Percentiles rank a stretch among this genome's conserved stretches.
Evolutionary conservation across 2,113 vertebrate species (phyloP).

Genomic region (Tragulus kanchil): DNA sequence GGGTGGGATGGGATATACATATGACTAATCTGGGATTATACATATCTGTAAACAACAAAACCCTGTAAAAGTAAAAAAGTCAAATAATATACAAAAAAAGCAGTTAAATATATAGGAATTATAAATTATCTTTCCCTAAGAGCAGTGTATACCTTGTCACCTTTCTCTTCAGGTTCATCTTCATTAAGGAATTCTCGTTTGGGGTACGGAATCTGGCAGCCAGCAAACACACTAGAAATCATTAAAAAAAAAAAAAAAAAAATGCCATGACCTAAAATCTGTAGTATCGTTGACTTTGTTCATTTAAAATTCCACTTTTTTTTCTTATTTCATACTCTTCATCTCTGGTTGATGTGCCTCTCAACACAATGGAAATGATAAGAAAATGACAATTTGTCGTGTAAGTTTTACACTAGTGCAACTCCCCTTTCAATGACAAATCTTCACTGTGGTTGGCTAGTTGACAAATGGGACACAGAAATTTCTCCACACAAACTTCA

Average conservation of each 20-base stretch:
- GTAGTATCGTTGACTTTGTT: not conserved
- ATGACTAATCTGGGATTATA: no score
- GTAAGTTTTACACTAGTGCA: not conserved
- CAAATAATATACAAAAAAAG: not conserved
- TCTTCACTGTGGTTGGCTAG: not conserved
- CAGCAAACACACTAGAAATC: slow-evolving; percentile 96
- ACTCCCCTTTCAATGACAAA: not conserved
- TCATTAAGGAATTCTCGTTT: slow-evolving; percentile 99
- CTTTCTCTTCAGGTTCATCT: slow-evolving; percentile 98
- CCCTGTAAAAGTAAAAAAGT: no score
- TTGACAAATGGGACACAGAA: not conserved
- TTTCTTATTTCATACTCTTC: not conserved
- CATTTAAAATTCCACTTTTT: slow-evolving; percentile 44
- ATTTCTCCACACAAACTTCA: not conserved
- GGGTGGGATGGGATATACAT: no score
- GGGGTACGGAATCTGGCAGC: slow-evolving; percentile 99
- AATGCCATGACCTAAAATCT: slow-evolving; percentile 14
- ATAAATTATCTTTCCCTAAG: not conserved
- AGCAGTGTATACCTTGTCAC: slow-evolving; percentile 93
- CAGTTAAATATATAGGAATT: not conserved
- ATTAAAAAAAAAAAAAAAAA: slow-evolving; percentile 48
- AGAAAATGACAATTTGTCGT: slow-evolving; percentile 63
- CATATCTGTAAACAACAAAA: no score
- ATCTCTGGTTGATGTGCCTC: slow-evolving; percentile 45
- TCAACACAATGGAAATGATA: slow-evolving; percentile 49